phyloP scores from a whole-genome alignment of 2,797 vertebrate genomes.

The Karalla daura region DNA sequence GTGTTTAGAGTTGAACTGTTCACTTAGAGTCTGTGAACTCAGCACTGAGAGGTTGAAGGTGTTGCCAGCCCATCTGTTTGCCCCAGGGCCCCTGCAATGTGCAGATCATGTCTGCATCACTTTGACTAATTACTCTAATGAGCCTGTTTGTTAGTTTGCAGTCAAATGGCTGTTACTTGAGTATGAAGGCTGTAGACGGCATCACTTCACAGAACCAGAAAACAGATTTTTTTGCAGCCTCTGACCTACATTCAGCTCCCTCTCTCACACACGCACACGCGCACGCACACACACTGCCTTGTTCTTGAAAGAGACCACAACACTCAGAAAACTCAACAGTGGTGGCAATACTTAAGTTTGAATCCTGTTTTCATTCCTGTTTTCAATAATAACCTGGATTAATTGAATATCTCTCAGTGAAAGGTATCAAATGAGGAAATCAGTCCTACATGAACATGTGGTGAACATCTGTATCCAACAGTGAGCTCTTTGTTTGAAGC shows the following conservation, averaged over 20 bases:
- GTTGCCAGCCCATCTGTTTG: constrained; percentile 66
- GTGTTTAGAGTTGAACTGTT: constrained; percentile 43
- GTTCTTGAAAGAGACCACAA: too few species aligned
- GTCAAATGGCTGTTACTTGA: constrained; percentile 61
- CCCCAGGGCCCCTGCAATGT: constrained; percentile 30
- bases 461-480: too few species aligned
- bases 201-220: constrained; percentile 38
- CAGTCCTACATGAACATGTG: background rate
- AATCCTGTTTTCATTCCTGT: too few species aligned
- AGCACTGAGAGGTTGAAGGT: constrained; percentile 53
- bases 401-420: too few species aligned
- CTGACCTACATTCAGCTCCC: constrained; percentile 59
- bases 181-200: constrained; percentile 51
- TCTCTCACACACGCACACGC: background rate
- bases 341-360: too few species aligned
- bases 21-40: constrained; percentile 39
- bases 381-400: too few species aligned
- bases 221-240: constrained; percentile 51
- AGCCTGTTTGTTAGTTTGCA: constrained; percentile 64
- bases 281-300: background rate
- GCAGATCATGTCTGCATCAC: constrained; percentile 68
- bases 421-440: constrained; percentile 12
- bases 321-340: too few species aligned
- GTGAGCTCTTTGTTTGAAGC: too few species aligned
- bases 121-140: constrained; percentile 71